Conservation (phyloP, 2,888 invertebrate species). For the Aphidius colemani region DNA sequence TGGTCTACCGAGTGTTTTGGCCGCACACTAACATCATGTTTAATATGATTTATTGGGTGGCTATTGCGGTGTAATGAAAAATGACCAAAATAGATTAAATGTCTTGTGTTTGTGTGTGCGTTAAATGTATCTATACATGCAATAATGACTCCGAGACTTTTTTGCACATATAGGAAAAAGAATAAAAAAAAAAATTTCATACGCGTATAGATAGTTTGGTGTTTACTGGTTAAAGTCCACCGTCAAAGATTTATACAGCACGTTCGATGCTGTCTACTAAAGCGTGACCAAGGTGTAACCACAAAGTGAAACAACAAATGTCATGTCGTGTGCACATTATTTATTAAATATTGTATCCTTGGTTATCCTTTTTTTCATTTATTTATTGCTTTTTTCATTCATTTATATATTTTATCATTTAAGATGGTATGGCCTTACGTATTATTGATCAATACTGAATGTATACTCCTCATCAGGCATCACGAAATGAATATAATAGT, state of each 20-base stretch:
- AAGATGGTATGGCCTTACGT: not conserved
- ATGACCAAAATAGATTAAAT: conserved; percentile 50
- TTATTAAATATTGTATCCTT: conserved; percentile 14
- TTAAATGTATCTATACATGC: conserved; percentile 1
- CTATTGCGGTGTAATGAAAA: conserved; percentile 51
- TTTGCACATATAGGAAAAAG: not conserved
- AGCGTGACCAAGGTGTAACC: conserved; percentile 20
- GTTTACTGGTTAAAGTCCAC: not conserved
- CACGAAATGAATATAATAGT: too few relatives aligned
- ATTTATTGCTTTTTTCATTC: not conserved
- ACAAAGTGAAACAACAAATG: conserved; percentile 22
- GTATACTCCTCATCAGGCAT: too few relatives aligned
- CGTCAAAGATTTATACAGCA: conserved; percentile 16
- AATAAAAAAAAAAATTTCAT: not conserved
- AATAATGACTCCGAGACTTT: conserved; percentile 2
- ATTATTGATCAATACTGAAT: too few relatives aligned
- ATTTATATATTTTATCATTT: not conserved
- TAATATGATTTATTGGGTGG: conserved; percentile 52
- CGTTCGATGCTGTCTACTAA: conserved; percentile 17
- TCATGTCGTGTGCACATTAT: not conserved
- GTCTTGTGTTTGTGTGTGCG: conserved; percentile 16
- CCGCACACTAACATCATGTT: conserved; percentile 48
- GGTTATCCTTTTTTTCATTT: conserved; percentile 8
- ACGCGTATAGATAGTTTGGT: not conserved
- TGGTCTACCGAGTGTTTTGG: conserved; percentile 9